Conservation (phyloP, 1,140 invertebrate species). For the Diorhabda sublineata region DNA sequence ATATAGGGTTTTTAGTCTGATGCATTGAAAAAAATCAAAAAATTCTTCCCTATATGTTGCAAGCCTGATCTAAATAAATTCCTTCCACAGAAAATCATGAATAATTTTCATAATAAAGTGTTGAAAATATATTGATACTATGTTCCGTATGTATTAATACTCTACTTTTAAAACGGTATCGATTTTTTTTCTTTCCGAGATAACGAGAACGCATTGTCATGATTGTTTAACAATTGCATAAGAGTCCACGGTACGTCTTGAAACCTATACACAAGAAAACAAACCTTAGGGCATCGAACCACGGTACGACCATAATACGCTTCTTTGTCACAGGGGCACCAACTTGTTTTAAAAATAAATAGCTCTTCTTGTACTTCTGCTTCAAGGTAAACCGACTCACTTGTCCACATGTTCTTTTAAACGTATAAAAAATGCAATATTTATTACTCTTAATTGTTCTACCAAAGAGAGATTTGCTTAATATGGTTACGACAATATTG, state of each 20-base stretch:
- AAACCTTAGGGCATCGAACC: constrained; percentile 13
- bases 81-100: no score
- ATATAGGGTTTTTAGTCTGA: no score
- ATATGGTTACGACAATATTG: constrained; percentile 2
- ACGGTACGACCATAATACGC: constrained; percentile 3
- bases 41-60: no score
- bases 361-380: neutral
- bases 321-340: constrained; percentile 15
- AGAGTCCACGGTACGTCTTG: constrained; percentile 5
- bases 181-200: no score
- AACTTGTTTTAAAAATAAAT: constrained; percentile 17
- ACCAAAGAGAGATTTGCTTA: neutral
- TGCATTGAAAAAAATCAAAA: no score
- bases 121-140: no score
- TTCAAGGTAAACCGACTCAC: constrained; percentile 1
- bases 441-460: neutral
- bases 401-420: neutral
- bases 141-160: no score
- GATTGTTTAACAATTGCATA: constrained; percentile 12
- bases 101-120: no score
- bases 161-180: no score
- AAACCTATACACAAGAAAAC: constrained; percentile 9
- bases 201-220: neutral
- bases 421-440: neutral
- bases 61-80: no score